A percentile compares a stretch with the other conserved stretches of the same genome.
Evolutionary conservation across 2,113 vertebrate species (phyloP).

Genomic region (Callipepla californica): DNA sequence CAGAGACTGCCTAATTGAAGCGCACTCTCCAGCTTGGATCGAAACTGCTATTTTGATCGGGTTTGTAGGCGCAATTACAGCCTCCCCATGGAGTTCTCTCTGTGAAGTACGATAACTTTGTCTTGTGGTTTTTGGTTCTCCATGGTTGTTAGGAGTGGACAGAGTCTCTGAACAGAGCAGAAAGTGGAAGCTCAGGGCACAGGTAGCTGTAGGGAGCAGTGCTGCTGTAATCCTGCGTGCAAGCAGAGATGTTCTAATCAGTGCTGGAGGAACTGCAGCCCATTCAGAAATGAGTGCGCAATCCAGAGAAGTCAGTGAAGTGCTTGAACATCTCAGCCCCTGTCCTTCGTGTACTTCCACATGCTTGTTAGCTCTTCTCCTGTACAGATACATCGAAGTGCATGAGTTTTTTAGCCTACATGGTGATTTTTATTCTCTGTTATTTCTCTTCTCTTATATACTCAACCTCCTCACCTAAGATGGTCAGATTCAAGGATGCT

Average conservation of each 20-base stretch:
- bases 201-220: neutral
- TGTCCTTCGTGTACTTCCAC: neutral
- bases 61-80: neutral
- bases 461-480: neutral
- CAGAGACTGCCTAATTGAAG: constrained; percentile 2
- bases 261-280: neutral
- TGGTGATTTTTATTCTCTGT: neutral
- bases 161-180: neutral
- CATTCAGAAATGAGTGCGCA: neutral
- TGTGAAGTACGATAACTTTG: neutral
- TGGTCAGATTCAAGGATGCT: neutral
- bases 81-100: neutral
- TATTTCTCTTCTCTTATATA: neutral
- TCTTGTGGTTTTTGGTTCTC: neutral
- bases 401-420: neutral
- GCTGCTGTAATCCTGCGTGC: neutral
- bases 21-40: neutral
- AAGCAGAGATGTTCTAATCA: neutral
- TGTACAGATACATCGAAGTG: neutral
- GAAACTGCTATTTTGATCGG: constrained; percentile 12
- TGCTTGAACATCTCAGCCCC: neutral
- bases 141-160: neutral
- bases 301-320: neutral
- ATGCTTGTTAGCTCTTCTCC: neutral
- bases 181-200: neutral